phyloP scores from a whole-genome alignment of 1,140 invertebrate genomes.

The Leptinotarsa undecemlineata region DNA sequence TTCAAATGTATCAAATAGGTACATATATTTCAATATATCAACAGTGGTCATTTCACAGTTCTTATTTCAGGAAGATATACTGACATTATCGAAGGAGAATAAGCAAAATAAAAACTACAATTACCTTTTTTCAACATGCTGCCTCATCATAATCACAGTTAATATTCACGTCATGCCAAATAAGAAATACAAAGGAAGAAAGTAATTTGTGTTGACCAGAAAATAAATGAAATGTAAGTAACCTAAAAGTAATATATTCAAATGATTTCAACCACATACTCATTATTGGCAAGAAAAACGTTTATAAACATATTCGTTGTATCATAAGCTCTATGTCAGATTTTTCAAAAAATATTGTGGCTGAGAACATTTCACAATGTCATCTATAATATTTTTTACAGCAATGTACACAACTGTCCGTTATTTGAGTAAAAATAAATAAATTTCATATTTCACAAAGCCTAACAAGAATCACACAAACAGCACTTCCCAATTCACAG shows the following conservation, averaged over 20 bases:
- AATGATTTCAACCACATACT: conserved; percentile 18
- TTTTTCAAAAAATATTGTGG: conserved; percentile 22
- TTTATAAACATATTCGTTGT: conserved; percentile 26
- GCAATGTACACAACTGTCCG: conserved; percentile 10
- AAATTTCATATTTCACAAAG: conserved; percentile 18
- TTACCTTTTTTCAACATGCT: conserved; percentile 4
- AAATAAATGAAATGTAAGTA: too few species aligned
- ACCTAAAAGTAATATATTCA: too few species aligned
- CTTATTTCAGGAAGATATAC: not conserved
- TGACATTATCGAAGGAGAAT: not conserved
- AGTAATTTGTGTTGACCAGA: too few species aligned
- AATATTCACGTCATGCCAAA: conserved; percentile 18
- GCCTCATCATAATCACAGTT: conserved; percentile 27
- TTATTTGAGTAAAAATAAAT: conserved; percentile 23
- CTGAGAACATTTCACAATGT: not conserved
- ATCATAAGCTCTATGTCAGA: conserved; percentile 17
- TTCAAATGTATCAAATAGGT: conserved; percentile 20
- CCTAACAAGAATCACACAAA: conserved; percentile 22
- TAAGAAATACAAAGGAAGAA: not conserved
- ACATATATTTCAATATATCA: conserved; percentile 13
- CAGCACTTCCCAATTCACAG: conserved; percentile 7
- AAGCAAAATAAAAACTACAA: not conserved
- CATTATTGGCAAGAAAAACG: conserved; percentile 20
- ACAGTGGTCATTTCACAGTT: conserved; percentile 23
- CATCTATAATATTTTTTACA: conserved; percentile 13